These are phyloP conservation scores for Hydrotaea diabolus DNA, from an alignment of 2,888 invertebrate species.

Conservation along the genomic window DNA sequence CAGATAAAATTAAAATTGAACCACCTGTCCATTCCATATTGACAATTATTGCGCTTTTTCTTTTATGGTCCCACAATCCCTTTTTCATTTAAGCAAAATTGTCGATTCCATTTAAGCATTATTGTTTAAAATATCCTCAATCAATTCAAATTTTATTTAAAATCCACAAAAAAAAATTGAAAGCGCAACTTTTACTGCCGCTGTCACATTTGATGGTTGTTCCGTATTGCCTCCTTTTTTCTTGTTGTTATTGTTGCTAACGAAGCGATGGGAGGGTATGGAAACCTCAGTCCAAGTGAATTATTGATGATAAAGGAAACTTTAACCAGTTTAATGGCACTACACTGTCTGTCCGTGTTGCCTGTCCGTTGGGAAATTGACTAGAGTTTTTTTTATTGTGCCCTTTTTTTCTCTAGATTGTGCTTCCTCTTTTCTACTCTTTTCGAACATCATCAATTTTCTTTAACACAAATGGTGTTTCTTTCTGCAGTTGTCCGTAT, in stretches of 20 bases:
- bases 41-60: not conserved
- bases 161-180: not conserved
- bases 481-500: not conserved
- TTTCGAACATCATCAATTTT: slow-evolving; percentile 58
- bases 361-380: slow-evolving; percentile 19
- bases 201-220: not conserved
- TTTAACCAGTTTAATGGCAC: not conserved
- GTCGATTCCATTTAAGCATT: not conserved
- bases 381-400: slow-evolving; percentile 14
- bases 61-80: not conserved
- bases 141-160: slow-evolving; percentile 30
- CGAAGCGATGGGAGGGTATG: not conserved
- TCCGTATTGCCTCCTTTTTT: not conserved
- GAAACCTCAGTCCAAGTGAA: not conserved
- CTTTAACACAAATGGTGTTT: slow-evolving; percentile 22
- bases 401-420: slow-evolving; percentile 19
- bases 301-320: not conserved
- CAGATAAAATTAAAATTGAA: too few species aligned
- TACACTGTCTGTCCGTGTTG: not conserved
- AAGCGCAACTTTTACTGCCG: not conserved
- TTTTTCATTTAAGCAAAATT: not conserved
- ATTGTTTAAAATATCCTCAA: slow-evolving; percentile 24
- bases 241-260: not conserved
- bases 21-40: not conserved
- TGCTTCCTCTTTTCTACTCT: slow-evolving; percentile 37